Base-by-base conservation (phyloP, 2,888 invertebrate species). In the Meganola albula region DNA sequence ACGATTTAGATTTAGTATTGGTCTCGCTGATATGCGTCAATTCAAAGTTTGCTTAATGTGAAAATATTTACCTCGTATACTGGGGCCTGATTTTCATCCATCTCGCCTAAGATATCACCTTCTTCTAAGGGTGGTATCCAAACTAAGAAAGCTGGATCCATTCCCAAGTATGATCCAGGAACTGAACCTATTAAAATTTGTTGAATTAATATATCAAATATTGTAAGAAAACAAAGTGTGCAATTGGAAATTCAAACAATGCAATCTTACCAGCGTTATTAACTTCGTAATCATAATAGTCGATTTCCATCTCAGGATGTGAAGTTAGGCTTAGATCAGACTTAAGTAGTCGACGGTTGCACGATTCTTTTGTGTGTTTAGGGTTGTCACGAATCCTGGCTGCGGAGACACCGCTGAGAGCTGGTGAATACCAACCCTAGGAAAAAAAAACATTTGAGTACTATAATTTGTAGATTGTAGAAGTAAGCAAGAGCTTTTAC, bases 241-340 rank as follows among this genome's bases (percentile, higher is more conserved):
- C n/a, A n/a, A n/a, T n/a, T n/a, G 7, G 24, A 12, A 11, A 24
- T 12, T 24, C 3, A 24, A 4, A 10, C 5, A 4, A 23, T 23
- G 4, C 9, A 23, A 4, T 52, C 66, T 67, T 62, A 83, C 85
- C 85, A 62, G 85, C 85, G 45, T 95, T 95, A 28, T 92, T 91
- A 4, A 95, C 95, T 79, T 95, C 94, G 58, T 95, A 95, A 64
- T 95, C 95, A 63, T 95, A 95, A 60, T 95, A 95, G 67, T 95
- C 95, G 45, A 95, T 86, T 71, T 95, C 95, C 59, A 95, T 87
- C 58, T 95, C 95, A 27, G 93, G 93, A 25, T 90, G 92, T 3
- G 90, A 91, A 7, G 90, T 91, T 12, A 95, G 80, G 29, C 94
- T 94, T 53, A 94, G 91, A 61, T 95, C 95, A 0, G 94, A 94